Conservation (phyloP, 2,113 vertebrate genomes). For the Tragelaphus imberbis region DNA sequence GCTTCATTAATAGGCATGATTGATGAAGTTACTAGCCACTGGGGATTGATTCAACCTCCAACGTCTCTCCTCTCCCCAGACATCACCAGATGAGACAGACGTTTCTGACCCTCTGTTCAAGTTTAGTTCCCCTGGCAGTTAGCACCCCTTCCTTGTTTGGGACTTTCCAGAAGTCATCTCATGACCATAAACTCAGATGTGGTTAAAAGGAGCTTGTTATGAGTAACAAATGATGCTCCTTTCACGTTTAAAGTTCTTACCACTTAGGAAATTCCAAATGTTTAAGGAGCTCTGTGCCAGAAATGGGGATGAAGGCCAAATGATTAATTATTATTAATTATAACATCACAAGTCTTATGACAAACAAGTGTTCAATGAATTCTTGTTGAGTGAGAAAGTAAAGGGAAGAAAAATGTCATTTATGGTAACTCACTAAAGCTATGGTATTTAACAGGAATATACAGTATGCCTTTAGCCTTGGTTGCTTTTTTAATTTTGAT, state of each 20-base stretch:
- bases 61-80: neutral
- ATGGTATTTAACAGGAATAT: neutral
- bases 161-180: neutral
- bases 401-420: neutral
- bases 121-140: neutral
- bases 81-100: neutral
- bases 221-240: neutral
- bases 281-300: neutral
- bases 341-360: neutral
- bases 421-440: conserved; percentile 4
- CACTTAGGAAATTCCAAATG: neutral
- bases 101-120: too few relatives aligned
- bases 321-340: neutral
- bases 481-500: conserved; percentile 38
- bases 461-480: conserved; percentile 15
- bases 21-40: neutral
- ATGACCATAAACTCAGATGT: neutral
- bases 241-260: neutral
- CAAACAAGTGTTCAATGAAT: neutral
- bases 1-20: neutral
- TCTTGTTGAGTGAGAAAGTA: neutral
- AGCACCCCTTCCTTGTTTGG: neutral
- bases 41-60: neutral
- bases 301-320: neutral
- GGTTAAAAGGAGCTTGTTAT: neutral